These are phyloP conservation scores for Epistrophe eligans DNA, from an alignment of 2,888 invertebrate genomes.

Conservation along the genomic window DNA sequence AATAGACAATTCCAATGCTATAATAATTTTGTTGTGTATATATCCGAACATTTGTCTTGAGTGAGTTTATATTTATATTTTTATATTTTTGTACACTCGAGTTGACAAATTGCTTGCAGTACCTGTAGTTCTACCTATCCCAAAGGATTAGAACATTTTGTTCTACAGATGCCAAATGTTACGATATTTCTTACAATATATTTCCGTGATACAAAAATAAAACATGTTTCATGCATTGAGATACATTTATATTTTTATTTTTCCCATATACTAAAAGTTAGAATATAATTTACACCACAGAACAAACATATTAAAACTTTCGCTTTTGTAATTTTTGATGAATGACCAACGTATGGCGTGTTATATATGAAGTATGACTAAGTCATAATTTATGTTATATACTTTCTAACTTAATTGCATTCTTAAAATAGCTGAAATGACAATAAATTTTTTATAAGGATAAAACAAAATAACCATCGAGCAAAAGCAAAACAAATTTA, in stretches of 20 bases:
- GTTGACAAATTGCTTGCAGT: too few species aligned
- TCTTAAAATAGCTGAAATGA: constrained; percentile 58
- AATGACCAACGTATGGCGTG: background rate
- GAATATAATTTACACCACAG: constrained; percentile 22
- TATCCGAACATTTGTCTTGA: too few species aligned
- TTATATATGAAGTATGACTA: background rate
- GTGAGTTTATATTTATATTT: too few species aligned
- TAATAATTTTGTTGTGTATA: too few species aligned
- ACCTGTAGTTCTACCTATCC: background rate
- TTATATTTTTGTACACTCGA: too few species aligned
- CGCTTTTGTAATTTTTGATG: constrained; percentile 48
- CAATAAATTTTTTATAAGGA: constrained; percentile 54
- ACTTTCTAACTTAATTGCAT: constrained; percentile 44
- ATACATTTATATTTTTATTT: background rate
- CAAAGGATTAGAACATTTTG: background rate
- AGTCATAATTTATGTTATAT: constrained; percentile 34
- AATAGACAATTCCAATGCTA: too few species aligned
- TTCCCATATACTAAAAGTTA: background rate
- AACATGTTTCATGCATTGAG: background rate
- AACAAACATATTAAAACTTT: constrained; percentile 49
- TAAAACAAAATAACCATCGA: constrained; percentile 28
- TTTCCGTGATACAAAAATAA: constrained; percentile 21
- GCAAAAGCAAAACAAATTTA: constrained; percentile 32
- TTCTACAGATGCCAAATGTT: constrained; percentile 1
- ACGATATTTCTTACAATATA: constrained; percentile 7